A percentile compares a stretch with the other conserved stretches of the same genome.
These are phyloP conservation scores for Zaprionus lineosus DNA, from an alignment of 2,888 invertebrate species.

Conservation along the genomic window DNA sequence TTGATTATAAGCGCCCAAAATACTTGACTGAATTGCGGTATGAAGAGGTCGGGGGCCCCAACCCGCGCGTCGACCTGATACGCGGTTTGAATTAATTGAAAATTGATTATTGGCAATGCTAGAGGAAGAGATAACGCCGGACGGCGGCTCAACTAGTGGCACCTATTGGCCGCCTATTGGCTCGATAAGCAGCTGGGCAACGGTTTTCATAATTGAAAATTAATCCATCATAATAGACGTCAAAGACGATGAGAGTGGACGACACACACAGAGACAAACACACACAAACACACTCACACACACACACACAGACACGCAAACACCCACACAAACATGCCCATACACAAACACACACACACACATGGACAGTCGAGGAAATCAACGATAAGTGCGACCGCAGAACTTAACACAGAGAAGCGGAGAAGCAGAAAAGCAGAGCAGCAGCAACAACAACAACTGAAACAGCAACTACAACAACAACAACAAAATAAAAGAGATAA, in stretches of 20 bases:
- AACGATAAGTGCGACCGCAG: constrained; percentile 25
- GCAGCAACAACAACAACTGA: too few species aligned
- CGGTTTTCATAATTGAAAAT: constrained; percentile 78
- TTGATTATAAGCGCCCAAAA: constrained; percentile 25
- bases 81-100: constrained; percentile 75
- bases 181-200: constrained; percentile 36
- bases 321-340: neutral
- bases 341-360: neutral
- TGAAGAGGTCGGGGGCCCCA: neutral
- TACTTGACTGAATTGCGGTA: neutral
- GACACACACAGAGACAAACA: neutral
- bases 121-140: constrained; percentile 45
- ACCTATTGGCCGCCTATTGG: neutral
- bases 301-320: neutral
- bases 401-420: too few species aligned
- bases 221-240: constrained; percentile 82
- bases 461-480: too few species aligned
- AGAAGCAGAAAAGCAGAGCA: neutral
- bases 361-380: constrained; percentile 8
- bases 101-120: constrained; percentile 76
- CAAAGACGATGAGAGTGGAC: constrained; percentile 57
- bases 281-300: neutral
- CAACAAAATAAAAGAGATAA: constrained; percentile 37
- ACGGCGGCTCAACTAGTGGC: constrained; percentile 15
- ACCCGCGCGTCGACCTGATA: constrained; percentile 27